Evolutionary conservation across 1,140 invertebrate genomes (phyloP), one percentile per base, ranked within the genome.

Genomic region (Parapsyche elsis): DNA sequence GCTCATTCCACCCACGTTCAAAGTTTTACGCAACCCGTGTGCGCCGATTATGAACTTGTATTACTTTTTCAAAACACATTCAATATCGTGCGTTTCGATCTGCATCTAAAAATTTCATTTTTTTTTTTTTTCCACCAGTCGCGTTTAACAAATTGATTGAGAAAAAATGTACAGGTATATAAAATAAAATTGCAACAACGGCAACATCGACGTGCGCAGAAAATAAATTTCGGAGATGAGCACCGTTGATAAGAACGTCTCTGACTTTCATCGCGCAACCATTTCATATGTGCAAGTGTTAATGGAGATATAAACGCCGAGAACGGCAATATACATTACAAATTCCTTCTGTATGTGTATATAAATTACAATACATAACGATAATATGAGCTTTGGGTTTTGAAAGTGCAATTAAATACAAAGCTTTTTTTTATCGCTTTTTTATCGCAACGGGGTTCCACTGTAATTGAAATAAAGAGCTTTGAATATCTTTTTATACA

Each of bases 291-390:
- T 53, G 16, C 16, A 53, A 61, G 21, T 23, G 64, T 14, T 67
- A 67, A 67, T 67, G 24, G 64, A 67, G 64, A 67, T 67, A 67
- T 67, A 67, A 67, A 67, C 24, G 64, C 5, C 21, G 1, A 2
- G 49, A 53, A 53, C 10, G 10, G 49, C 49, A 53, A 53, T 53
- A 53, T 38, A 38, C 7, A 38, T 38, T 38, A 7, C 30, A 38
- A 4, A 38, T 38, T 38, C 30, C 30, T 38, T 7, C 30, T 7
- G 30, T 38, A 38, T 38, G 30, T 7, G 30, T 7, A 38, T 38
- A 38, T 38, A 38, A 38, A 38, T 38, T 38, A 38, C 7, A 38
- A 4, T 38, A 38, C n/a, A n/a, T n/a, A n/a, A n/a, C n/a, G n/a
- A n/a, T n/a, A n/a, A n/a, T n/a, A n/a, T n/a, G n/a, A n/a, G n/a